Evolutionary conservation across 1,140 invertebrate species (phyloP).

Genomic region (Ganaspis sp.): DNA sequence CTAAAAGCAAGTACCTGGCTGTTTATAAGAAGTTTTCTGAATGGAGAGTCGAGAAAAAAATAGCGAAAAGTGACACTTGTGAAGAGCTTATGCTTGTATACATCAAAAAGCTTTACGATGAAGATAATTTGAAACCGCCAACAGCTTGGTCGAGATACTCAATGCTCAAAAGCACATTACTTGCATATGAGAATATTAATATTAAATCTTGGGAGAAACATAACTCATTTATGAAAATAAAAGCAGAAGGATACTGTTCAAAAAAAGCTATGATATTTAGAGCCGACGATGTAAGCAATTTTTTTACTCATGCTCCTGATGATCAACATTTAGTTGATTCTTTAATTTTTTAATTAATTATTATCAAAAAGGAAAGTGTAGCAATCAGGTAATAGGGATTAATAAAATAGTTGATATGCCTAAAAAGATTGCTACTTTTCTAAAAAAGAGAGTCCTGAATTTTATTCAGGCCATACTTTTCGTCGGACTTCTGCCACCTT

Average conservation of each 20-base stretch:
- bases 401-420: no score
- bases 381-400: no score
- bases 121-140: constrained; percentile 34
- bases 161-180: constrained; percentile 31
- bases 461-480: no score
- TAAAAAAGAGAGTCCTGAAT: no score
- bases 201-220: constrained; percentile 11
- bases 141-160: constrained; percentile 38
- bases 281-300: not conserved
- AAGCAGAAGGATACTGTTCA: constrained; percentile 32
- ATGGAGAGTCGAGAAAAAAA: not conserved
- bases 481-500: no score
- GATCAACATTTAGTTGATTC: not conserved
- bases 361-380: not conserved
- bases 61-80: not conserved
- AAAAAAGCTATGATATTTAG: constrained; percentile 16
- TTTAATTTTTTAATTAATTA: no score
- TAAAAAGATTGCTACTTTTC: no score
- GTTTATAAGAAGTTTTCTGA: not conserved
- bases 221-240: constrained; percentile 29
- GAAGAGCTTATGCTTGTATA: constrained; percentile 31
- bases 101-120: constrained; percentile 4
- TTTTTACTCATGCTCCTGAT: not conserved
- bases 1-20: not conserved
- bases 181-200: constrained; percentile 15